Evolutionary conservation across 2,797 vertebrate species (phyloP).

Genomic region (Tiaroga cobitis): DNA sequence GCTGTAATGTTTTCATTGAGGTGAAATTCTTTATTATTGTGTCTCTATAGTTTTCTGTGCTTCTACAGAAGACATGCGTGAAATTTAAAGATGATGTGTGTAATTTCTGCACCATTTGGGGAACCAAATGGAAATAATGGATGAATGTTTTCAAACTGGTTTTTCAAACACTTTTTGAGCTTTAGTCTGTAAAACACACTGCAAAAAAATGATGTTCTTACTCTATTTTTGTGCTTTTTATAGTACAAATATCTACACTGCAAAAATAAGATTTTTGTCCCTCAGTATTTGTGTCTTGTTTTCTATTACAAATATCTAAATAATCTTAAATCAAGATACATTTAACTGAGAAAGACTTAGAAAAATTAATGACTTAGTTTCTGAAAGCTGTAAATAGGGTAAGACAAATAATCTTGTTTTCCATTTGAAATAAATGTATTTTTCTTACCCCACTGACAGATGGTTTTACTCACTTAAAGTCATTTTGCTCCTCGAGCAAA

Average conservation of each 20-base stretch:
- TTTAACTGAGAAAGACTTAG: not conserved
- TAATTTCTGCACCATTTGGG: not conserved
- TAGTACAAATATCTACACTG: not conserved
- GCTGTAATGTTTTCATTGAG: conserved; percentile 36
- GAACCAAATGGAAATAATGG: not conserved
- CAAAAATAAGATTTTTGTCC: not conserved
- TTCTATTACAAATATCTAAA: not conserved
- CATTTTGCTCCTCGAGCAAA: no score
- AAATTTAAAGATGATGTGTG: conserved; percentile 1
- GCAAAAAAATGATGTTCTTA: not conserved
- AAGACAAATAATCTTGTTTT: no score
- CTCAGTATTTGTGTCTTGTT: not conserved
- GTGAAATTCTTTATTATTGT: conserved; percentile 27
- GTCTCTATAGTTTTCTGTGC: conserved; percentile 12
- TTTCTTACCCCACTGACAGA: no score
- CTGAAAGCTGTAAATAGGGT: no score
- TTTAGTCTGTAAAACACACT: not conserved
- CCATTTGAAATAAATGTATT: no score
- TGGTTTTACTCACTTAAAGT: no score
- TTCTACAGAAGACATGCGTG: not conserved
- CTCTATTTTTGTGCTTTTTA: not conserved
- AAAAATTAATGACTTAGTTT: no score
- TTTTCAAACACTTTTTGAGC: not conserved
- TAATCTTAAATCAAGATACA: not conserved
- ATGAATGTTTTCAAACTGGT: not conserved